phyloP scores from a whole-genome alignment of 2,797 vertebrate genomes.

The Rhyacichthys aspro region DNA sequence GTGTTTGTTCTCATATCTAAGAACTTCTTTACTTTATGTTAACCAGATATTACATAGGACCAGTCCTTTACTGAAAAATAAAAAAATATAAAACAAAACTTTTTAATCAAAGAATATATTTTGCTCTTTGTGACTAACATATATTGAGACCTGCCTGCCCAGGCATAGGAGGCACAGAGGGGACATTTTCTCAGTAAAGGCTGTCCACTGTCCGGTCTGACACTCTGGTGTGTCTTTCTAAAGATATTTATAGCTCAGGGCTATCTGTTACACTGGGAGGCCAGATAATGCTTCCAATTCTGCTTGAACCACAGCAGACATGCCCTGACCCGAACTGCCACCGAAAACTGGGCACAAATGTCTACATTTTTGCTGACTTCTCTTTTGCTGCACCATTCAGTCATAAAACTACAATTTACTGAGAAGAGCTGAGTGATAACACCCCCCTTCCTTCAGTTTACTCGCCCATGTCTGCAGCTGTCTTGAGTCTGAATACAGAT shows the following conservation, averaged over 20 bases:
- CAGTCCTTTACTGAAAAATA: background rate
- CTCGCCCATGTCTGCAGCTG: conserved; percentile 31
- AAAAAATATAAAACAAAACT: too few species aligned
- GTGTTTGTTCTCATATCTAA: too few species aligned
- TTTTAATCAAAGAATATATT: too few species aligned
- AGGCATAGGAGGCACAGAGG: conserved; percentile 12
- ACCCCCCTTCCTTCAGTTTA: background rate
- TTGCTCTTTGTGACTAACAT: background rate
- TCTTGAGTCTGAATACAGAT: conserved; percentile 39
- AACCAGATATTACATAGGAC: background rate
- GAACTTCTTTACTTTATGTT: background rate
- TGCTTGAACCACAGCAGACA: conserved; percentile 33
- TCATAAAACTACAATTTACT: background rate
- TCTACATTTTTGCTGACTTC: background rate
- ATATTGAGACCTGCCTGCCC: conserved; percentile 12
- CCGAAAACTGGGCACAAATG: conserved; percentile 16
- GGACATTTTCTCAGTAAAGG: conserved; percentile 47
- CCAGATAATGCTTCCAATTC: conserved; percentile 73
- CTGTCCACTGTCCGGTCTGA: conserved; percentile 35
- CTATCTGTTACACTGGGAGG: conserved; percentile 70
- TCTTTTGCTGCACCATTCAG: background rate
- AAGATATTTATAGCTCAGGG: conserved; percentile 65
- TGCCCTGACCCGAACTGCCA: conserved; percentile 32
- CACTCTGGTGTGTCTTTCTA: conserved; percentile 68
- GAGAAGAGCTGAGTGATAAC: background rate